phyloP scores from a whole-genome alignment of 2,888 invertebrate species.

The Trissoscelio sp. region DNA sequence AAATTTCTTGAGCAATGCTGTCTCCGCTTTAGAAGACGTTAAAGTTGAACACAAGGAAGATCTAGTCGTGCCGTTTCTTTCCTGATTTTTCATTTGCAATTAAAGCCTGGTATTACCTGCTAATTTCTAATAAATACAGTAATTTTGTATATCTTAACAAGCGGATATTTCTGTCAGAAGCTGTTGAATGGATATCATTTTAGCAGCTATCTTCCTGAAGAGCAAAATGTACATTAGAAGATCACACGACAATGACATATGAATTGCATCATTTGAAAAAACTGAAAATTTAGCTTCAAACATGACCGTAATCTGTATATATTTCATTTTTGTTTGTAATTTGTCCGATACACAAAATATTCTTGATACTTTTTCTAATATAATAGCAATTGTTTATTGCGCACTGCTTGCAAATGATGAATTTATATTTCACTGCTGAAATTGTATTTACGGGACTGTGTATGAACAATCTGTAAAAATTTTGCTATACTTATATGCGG shows the following conservation, averaged over 20 bases:
- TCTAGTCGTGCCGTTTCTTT: slow-evolving; percentile 92
- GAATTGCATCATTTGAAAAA: slow-evolving; percentile 30
- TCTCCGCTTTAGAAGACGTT: slow-evolving; percentile 90
- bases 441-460: slow-evolving; percentile 26
- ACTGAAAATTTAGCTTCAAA: not conserved
- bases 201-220: slow-evolving; percentile 6
- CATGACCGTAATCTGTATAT: slow-evolving; percentile 13
- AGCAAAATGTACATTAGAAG: slow-evolving; percentile 27
- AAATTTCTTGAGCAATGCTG: slow-evolving; percentile 88
- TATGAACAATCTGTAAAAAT: slow-evolving; percentile 57
- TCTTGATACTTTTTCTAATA: slow-evolving; percentile 32
- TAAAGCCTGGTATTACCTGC: not conserved
- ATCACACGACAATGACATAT: slow-evolving; percentile 24
- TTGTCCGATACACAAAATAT: slow-evolving; percentile 26
- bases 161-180: not conserved
- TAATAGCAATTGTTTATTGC: slow-evolving; percentile 28
- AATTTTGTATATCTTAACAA: slow-evolving; percentile 36
- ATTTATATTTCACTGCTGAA: slow-evolving; percentile 42
- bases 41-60: slow-evolving; percentile 95
- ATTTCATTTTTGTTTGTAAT: slow-evolving; percentile 29
- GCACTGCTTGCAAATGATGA: slow-evolving; percentile 35
- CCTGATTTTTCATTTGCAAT: slow-evolving; percentile 76
- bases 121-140: not conserved
- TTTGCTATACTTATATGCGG: slow-evolving; percentile 45
- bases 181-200: slow-evolving; percentile 1